These are phyloP conservation scores for Anguilla japonica DNA, from an alignment of 2,113 vertebrate species.

Conservation along the genomic window DNA sequence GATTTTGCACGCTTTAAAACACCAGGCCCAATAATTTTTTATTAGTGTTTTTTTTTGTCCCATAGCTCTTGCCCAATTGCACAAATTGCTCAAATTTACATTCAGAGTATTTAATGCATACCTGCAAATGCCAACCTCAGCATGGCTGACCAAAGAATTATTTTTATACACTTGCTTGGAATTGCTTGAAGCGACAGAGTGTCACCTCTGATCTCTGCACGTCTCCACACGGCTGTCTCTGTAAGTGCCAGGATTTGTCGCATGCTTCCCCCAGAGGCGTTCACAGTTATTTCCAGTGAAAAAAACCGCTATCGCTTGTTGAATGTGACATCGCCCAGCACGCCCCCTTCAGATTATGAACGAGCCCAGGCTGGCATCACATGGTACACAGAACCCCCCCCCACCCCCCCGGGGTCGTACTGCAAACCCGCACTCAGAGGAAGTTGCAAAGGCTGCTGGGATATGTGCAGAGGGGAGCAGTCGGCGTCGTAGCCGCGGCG, in stretches of 20 bases:
- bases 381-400: background rate
- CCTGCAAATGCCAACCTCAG: background rate
- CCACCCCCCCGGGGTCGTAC: background rate
- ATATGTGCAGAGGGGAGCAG: background rate
- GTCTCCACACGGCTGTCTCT: background rate
- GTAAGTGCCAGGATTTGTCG: background rate
- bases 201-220: background rate
- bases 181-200: background rate
- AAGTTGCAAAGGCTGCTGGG: background rate
- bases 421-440: background rate
- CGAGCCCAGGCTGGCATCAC: background rate
- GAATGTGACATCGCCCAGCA: background rate
- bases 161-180: background rate
- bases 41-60: no score
- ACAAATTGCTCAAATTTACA: background rate
- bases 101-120: background rate
- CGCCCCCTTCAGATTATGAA: background rate
- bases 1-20: background rate
- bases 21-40: no score
- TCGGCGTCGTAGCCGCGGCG: background rate
- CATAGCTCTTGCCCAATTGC: background rate
- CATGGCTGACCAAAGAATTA: background rate
- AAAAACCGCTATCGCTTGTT: background rate
- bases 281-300: background rate
- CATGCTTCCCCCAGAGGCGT: background rate